Percentiles rank a stretch among this genome's conserved stretches.
These are phyloP conservation scores for Carassius gibelio DNA, from an alignment of 2,113 vertebrate genomes.

Conservation along the genomic window DNA sequence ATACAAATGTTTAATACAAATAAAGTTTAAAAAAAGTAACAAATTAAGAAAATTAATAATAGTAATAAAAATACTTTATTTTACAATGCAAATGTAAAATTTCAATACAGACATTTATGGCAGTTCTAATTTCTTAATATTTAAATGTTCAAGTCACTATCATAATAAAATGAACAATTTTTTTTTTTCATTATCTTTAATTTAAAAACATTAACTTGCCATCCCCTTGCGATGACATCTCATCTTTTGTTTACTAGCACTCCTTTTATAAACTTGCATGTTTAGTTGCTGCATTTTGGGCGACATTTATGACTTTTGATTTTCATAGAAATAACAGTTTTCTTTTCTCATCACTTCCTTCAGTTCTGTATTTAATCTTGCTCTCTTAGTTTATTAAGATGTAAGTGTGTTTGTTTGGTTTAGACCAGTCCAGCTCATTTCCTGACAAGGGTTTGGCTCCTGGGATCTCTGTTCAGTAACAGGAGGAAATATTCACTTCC, in stretches of 20 bases:
- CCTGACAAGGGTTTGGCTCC: not conserved
- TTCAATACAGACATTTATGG: not conserved
- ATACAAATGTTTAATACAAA: no score
- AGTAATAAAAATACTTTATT: not conserved
- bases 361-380: not conserved
- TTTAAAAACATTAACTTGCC: not conserved
- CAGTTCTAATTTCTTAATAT: not conserved
- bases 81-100: not conserved
- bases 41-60: no score
- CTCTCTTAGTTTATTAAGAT: not conserved
- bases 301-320: not conserved
- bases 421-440: not conserved
- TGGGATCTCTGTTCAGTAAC: not conserved
- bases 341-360: not conserved
- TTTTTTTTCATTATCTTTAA: not conserved
- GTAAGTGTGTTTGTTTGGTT: slow-evolving; percentile 4
- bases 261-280: not conserved
- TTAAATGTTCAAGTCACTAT: not conserved
- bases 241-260: not conserved
- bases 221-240: not conserved
- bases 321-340: not conserved
- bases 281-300: not conserved
- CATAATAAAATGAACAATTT: not conserved
- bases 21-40: no score
- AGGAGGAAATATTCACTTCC: not conserved